These are phyloP conservation scores for Acrocephalus arundinaceus DNA, from an alignment of 2,113 vertebrate species.

Conservation along the genomic window DNA sequence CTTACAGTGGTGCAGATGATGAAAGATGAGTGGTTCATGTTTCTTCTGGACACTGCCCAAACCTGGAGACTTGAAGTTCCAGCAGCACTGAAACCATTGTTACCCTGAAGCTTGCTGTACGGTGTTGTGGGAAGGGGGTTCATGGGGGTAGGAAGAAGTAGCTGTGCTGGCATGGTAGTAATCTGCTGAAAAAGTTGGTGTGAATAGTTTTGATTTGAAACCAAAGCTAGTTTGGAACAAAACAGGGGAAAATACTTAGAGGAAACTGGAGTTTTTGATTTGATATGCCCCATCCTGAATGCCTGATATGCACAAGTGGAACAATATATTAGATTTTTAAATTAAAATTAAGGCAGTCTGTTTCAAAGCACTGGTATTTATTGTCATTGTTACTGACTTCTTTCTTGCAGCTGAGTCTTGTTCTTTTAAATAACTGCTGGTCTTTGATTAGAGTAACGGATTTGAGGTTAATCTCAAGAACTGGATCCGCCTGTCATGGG, in stretches of 20 bases:
- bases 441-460: not conserved
- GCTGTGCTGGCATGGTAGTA: not conserved
- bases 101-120: not conserved
- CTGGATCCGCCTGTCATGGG: not conserved
- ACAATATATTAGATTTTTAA: not conserved
- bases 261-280: not conserved
- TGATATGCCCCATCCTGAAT: not conserved
- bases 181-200: not conserved
- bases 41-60: not conserved
- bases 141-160: fast-evolving
- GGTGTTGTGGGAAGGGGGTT: fast-evolving
- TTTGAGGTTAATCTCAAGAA: slow-evolving; percentile 17
- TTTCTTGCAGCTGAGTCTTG: not conserved
- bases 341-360: not conserved
- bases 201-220: not conserved
- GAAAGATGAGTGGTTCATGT: not conserved
- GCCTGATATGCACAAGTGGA: not conserved
- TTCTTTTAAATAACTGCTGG: not conserved
- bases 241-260: not conserved
- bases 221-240: not conserved
- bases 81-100: not conserved
- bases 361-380: not conserved
- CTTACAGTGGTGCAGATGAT: fast-evolving
- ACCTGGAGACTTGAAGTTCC: not conserved
- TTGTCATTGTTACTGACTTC: not conserved